Evolutionary conservation across 1,140 invertebrate species (phyloP).

Genomic region (Panagrolaimus sp.): DNA sequence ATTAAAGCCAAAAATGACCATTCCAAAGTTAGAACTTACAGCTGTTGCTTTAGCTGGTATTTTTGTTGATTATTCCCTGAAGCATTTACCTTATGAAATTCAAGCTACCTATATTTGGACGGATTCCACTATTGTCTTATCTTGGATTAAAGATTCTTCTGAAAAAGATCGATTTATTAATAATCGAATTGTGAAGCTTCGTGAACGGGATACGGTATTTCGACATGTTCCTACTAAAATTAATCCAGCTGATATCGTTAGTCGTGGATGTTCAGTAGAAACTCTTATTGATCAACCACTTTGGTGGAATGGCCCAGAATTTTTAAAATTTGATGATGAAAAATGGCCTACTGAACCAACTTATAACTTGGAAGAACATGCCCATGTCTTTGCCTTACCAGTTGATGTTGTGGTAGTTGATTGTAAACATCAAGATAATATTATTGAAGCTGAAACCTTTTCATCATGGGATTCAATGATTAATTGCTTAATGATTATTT

Average conservation of each 20-base stretch:
- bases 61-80: not conserved
- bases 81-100: constrained; percentile 17
- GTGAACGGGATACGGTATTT: not conserved
- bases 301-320: constrained; percentile 34
- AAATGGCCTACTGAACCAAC: not conserved
- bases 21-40: constrained; percentile 35
- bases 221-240: constrained; percentile 20
- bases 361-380: not conserved
- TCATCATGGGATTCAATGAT: no score
- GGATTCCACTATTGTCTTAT: constrained; percentile 30
- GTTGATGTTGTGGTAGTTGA: no score
- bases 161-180: constrained; percentile 21
- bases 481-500: no score
- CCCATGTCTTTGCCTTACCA: no score
- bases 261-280: constrained; percentile 18
- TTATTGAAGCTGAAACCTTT: no score
- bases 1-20: constrained; percentile 3
- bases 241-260: constrained; percentile 33
- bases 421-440: no score
- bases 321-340: not conserved
- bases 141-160: constrained; percentile 22
- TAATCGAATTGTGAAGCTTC: constrained; percentile 27
- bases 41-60: constrained; percentile 16
- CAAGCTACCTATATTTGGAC: constrained; percentile 19
- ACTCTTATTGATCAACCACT: constrained; percentile 20